A percentile compares a stretch with the other conserved stretches of the same genome.
phyloP scores from a whole-genome alignment of 2,113 vertebrate genomes.

The Nyctereutes procyonoides region DNA sequence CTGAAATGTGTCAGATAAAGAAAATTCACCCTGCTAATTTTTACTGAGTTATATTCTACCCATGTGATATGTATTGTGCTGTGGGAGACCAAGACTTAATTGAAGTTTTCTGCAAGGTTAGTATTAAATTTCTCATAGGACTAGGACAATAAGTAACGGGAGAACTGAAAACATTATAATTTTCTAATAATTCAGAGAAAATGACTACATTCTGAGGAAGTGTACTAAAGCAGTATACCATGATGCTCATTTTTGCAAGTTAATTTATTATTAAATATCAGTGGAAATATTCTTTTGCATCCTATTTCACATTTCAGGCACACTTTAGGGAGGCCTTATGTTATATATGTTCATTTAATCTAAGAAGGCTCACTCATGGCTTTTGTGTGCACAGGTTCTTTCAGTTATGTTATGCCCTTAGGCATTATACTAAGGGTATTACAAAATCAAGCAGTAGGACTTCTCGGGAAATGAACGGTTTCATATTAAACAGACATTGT shows the following conservation, averaged over 20 bases:
- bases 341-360: background rate
- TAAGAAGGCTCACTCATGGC: background rate
- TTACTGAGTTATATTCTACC: background rate
- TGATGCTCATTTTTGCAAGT: background rate
- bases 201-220: slow-evolving; percentile 1
- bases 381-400: background rate
- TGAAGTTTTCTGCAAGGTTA: background rate
- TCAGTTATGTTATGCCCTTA: background rate
- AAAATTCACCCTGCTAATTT: slow-evolving; percentile 38
- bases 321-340: background rate
- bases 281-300: background rate
- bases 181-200: slow-evolving; percentile 49
- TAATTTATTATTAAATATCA: slow-evolving; percentile 50
- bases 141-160: background rate
- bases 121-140: background rate
- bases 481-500: background rate
- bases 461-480: slow-evolving; percentile 23
- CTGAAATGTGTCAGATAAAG: background rate
- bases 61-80: background rate
- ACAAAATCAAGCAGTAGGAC: background rate
- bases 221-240: background rate
- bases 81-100: background rate
- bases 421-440: background rate
- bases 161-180: slow-evolving; percentile 21
- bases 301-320: background rate